A percentile compares a stretch with the other conserved stretches of the same genome.
phyloP scores from a whole-genome alignment of 2,113 vertebrate species.

The Ciconia boyciana region DNA sequence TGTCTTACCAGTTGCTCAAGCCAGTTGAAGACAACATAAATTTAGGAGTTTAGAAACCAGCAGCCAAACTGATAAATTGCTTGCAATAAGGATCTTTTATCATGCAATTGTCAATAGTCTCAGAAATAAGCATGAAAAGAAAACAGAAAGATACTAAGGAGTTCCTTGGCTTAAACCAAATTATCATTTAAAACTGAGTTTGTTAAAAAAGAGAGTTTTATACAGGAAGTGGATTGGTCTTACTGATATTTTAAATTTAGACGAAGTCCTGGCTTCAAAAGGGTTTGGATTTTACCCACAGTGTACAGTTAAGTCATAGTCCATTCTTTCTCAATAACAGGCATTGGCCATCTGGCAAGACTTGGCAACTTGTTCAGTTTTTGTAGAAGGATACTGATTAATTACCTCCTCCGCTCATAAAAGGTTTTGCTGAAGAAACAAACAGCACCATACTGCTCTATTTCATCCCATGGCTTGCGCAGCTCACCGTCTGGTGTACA shows the following conservation, averaged over 20 bases:
- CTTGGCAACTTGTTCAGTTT: background rate
- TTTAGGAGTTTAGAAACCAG: background rate
- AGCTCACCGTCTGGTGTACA: background rate
- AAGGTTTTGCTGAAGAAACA: slow-evolving; percentile 44
- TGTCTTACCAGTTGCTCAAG: background rate
- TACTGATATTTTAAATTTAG: background rate
- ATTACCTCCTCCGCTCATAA: slow-evolving; percentile 47
- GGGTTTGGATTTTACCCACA: background rate
- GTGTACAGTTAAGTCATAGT: background rate
- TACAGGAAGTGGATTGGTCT: background rate
- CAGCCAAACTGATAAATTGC: background rate
- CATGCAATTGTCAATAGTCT: background rate
- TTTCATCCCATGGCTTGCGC: slow-evolving; percentile 11
- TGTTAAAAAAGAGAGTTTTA: background rate
- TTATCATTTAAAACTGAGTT: background rate
- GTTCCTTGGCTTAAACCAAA: background rate
- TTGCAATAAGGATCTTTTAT: background rate
- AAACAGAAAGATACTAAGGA: background rate
- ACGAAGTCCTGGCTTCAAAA: background rate
- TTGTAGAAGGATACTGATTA: background rate
- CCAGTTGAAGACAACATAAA: background rate
- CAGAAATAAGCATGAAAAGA: background rate
- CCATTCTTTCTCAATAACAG: background rate
- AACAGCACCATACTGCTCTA: slow-evolving; percentile 30
- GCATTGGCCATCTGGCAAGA: background rate